Conservation (phyloP, 2,888 invertebrate genomes). For the Caenorhabditis sinica region DNA sequence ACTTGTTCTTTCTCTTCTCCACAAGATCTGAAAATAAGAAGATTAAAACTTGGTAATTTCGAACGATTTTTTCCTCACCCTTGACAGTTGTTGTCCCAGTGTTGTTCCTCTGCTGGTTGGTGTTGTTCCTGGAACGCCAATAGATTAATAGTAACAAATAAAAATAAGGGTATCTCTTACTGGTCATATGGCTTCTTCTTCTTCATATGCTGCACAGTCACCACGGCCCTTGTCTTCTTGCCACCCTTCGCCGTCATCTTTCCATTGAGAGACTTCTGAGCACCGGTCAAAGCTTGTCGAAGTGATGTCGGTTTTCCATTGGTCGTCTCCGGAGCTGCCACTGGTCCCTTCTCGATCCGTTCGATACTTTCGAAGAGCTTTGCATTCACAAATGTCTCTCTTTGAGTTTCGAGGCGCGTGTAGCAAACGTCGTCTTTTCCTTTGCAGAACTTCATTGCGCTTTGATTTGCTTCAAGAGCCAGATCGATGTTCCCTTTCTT, state of each 20-base stretch:
- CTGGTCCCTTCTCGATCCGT: constrained; percentile 82
- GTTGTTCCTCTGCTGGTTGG: constrained; percentile 40
- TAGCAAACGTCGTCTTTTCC: constrained; percentile 79
- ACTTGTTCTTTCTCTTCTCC: constrained; percentile 50
- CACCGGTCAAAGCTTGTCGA: constrained; percentile 73
- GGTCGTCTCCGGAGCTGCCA: constrained; percentile 43
- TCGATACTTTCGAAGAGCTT: constrained; percentile 83
- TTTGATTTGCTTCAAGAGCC: constrained; percentile 81
- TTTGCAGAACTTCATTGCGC: constrained; percentile 83
- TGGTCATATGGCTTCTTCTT: constrained; percentile 70
- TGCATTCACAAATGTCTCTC: constrained; percentile 80
- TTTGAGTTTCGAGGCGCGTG: constrained; percentile 80
- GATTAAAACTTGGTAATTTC: background rate
- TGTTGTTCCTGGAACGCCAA: constrained; percentile 46
- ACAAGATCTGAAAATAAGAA: constrained; percentile 35
- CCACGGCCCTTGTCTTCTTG: constrained; percentile 63
- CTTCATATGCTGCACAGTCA: constrained; percentile 70
- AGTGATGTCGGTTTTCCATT: constrained; percentile 72
- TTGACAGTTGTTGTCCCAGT: constrained; percentile 48
- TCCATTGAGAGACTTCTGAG: constrained; percentile 70
- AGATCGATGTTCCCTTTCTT: constrained; percentile 82
- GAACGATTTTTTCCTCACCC: constrained; percentile 3
- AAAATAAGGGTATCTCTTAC: constrained; percentile 9
- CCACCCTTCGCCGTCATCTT: constrained; percentile 66
- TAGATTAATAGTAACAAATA: background rate